Evolutionary conservation across 2,888 invertebrate genomes (phyloP).

Genomic region (Cyaniris semiargus): DNA sequence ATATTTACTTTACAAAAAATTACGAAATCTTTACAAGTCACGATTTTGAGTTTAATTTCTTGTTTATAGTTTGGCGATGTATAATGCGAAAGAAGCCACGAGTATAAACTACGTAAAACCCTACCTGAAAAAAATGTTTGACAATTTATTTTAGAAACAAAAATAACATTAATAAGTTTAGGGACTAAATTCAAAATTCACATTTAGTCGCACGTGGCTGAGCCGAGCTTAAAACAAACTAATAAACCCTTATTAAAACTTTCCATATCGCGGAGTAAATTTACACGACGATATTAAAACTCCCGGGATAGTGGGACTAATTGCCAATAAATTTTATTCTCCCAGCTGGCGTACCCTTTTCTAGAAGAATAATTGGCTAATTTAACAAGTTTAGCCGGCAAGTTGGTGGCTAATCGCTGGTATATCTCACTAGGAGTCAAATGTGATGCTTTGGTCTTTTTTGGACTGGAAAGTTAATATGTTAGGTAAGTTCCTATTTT

Average conservation of each 20-base stretch:
- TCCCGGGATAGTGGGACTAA: constrained; percentile 18
- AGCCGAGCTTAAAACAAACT: constrained; percentile 15
- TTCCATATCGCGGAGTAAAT: not conserved
- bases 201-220: not conserved
- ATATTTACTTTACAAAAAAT: too few species aligned
- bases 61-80: too few species aligned
- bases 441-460: not conserved
- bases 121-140: too few species aligned
- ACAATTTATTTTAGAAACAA: too few species aligned
- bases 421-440: constrained; percentile 18
- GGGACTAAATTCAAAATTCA: not conserved
- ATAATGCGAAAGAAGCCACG: too few species aligned
- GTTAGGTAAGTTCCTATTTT: not conserved
- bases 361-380: constrained; percentile 27
- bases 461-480: not conserved
- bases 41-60: too few species aligned
- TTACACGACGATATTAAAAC: constrained; percentile 15
- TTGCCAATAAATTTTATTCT: constrained; percentile 31
- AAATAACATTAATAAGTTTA: not conserved
- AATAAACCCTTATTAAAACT: constrained; percentile 16
- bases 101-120: too few species aligned
- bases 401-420: constrained; percentile 11
- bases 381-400: constrained; percentile 13
- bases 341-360: constrained; percentile 28
- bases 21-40: too few species aligned